phyloP scores from a whole-genome alignment of 1,140 invertebrate species.

The Leptoteleia sp. region DNA sequence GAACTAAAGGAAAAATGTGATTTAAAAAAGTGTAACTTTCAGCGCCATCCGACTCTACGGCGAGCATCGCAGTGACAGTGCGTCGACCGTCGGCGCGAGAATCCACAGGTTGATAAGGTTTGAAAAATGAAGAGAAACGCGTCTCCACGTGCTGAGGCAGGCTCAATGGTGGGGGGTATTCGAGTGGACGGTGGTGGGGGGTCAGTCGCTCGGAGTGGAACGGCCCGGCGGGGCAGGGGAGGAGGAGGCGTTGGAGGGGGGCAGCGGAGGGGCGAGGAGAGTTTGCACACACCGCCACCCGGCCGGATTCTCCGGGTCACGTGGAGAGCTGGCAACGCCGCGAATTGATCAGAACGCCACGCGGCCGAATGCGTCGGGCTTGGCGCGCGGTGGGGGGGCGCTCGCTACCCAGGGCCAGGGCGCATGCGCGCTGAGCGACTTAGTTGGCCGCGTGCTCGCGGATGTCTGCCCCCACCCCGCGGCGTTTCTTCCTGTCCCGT shows the following conservation, averaged over 20 bases:
- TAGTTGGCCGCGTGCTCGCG: conserved; percentile 73
- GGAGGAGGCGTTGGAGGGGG: too few relatives aligned
- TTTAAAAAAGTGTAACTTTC: too few relatives aligned
- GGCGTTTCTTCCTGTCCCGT: conserved; percentile 31
- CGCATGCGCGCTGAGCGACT: conserved; percentile 72
- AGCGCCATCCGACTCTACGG: conserved; percentile 1
- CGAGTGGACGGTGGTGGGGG: conserved; percentile 7
- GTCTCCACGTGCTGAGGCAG: conserved; percentile 69
- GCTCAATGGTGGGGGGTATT: conserved; percentile 18
- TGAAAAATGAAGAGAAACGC: conserved; percentile 76
- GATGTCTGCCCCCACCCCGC: conserved; percentile 50
- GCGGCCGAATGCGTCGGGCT: conserved; percentile 73
- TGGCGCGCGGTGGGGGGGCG: conserved; percentile 34
- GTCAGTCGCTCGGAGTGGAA: neutral
- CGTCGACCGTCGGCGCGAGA: conserved; percentile 53
- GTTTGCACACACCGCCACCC: conserved; percentile 17
- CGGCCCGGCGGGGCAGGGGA: too few relatives aligned
- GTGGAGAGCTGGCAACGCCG: conserved; percentile 73
- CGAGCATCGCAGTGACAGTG: conserved; percentile 12
- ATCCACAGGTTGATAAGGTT: conserved; percentile 78
- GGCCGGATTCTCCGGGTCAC: conserved; percentile 69
- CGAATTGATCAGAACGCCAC: conserved; percentile 80
- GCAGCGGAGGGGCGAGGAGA: conserved; percentile 5
- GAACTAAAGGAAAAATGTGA: too few relatives aligned
- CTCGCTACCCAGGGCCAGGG: conserved; percentile 71